These are phyloP conservation scores for Amniataba percoides DNA, from an alignment of 2,797 vertebrate species.

Conservation along the genomic window DNA sequence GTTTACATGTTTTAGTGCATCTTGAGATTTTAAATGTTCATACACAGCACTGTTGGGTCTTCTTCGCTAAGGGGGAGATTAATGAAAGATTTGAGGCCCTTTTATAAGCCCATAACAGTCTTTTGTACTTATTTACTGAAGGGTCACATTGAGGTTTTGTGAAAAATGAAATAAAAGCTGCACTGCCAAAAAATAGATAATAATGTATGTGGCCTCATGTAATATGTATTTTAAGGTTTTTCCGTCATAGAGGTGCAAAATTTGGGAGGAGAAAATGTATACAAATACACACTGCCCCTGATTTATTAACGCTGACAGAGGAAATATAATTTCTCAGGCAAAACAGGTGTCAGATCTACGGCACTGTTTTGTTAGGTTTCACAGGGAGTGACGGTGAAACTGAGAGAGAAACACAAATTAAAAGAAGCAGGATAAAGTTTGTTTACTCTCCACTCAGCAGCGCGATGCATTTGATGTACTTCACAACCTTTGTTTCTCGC, in stretches of 20 bases:
- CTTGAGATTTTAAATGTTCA: too few species aligned
- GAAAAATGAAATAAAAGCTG: background rate
- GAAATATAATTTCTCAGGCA: background rate
- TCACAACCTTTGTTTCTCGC: background rate
- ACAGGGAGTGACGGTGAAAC: background rate
- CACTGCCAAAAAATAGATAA: too few species aligned
- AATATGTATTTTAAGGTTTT: background rate
- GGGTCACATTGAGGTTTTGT: background rate
- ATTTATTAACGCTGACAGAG: conserved; percentile 1
- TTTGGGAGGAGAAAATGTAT: background rate
- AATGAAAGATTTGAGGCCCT: background rate
- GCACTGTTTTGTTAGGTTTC: background rate
- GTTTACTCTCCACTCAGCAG: background rate
- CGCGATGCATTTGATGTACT: background rate
- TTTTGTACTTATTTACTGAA: background rate
- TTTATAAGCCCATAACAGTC: background rate
- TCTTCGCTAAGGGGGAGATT: background rate
- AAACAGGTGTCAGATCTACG: background rate
- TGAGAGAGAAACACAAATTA: background rate
- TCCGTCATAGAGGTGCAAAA: background rate
- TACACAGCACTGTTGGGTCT: background rate
- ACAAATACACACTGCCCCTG: background rate
- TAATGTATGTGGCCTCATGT: background rate
- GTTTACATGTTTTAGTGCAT: too few species aligned
- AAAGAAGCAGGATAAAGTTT: background rate